Evolutionary conservation across 2,797 vertebrate species (phyloP), one percentile per base, ranked within the genome.

Genomic region (Dallia pectoralis): DNA sequence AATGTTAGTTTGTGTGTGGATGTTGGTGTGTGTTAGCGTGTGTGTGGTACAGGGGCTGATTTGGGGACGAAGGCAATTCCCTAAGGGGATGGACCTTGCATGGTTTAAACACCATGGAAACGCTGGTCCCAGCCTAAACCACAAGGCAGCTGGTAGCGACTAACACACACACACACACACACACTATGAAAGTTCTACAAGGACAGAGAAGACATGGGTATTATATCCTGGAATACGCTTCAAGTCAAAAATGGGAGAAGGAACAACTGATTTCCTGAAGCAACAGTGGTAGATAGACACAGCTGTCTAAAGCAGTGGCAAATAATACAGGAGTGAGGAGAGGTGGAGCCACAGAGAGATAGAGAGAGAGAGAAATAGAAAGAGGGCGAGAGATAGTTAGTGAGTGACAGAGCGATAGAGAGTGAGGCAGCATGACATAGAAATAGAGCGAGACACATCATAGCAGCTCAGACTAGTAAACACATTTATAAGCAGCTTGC

Each of bases 401-500:
- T n/a, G 22, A 68, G 40, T 49, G 22, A 30, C 44, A 47, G 47
- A 11, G 22, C 59, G 29, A 9, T 30, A 27, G 66, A 0, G 36
- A 47, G 36, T n/a, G 36, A 44, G 18, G 27, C n/a, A 67, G 65
- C 25, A 40, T 1, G 22, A 27, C 18, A 67, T 9, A 67, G 40
- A 16, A 32, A n/a, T 5, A 8, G 2, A 30, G 9, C 4, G 15
- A 16, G 15, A 32, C 15, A 27, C 2, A 27, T 6, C 8, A 36
- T 40, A 71, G 32, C 59, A 29, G 56, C 51, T 59, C 51, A 59
- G 51, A 29, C 27, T 85, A 77, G 84, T 89, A 90, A 89, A 90
- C 85, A 89, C 82, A 84, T 89, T 80, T 82, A 84, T 87, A 88
- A 85, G 78, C 83, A 70, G 79, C 77, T 80, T 74, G 72, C n/a